phyloP scores from a whole-genome alignment of 2,797 vertebrate species.

The Hozukius guyotensis region DNA sequence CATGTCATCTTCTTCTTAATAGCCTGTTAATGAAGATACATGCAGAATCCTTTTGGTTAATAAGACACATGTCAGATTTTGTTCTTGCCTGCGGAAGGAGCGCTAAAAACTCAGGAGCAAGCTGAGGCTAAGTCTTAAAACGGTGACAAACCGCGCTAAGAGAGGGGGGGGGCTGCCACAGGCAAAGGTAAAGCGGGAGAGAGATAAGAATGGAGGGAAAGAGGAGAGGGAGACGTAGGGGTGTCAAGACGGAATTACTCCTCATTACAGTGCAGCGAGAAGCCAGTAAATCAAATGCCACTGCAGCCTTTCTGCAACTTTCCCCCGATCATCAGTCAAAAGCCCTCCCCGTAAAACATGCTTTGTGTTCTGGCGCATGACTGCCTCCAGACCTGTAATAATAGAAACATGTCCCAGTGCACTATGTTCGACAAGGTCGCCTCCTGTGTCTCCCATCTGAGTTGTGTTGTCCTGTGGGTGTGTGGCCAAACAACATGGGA shows the following conservation, averaged over 20 bases:
- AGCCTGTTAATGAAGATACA: constrained; percentile 81
- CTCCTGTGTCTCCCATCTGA: constrained; percentile 68
- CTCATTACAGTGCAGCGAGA: constrained; percentile 81
- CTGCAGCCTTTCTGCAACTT: constrained; percentile 73
- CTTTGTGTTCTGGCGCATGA: constrained; percentile 74
- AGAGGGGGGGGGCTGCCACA: constrained; percentile 37
- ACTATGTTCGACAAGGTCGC: constrained; percentile 75
- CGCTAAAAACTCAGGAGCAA: constrained; percentile 67
- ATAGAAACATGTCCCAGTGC: constrained; percentile 79
- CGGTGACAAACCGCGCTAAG: constrained; percentile 61
- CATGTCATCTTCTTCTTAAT: constrained; percentile 70
- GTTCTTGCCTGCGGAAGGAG: constrained; percentile 68
- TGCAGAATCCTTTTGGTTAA: constrained; percentile 77
- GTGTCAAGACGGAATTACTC: constrained; percentile 84
- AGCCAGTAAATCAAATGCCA: constrained; percentile 84
- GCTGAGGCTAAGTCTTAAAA: constrained; percentile 66
- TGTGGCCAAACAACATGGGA: constrained; percentile 55
- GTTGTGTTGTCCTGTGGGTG: constrained; percentile 67
- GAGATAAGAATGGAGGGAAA: constrained; percentile 59
- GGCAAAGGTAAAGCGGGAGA: constrained; percentile 65
- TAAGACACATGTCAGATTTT: constrained; percentile 79
- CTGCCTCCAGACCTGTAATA: constrained; percentile 81
- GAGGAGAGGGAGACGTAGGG: constrained; percentile 59
- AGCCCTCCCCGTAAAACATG: constrained; percentile 74
- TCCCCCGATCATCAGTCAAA: constrained; percentile 80